A percentile compares a stretch with the other conserved stretches of the same genome.
These are phyloP conservation scores for Melanotus villosus DNA, from an alignment of 2,888 invertebrate species.

Conservation along the genomic window DNA sequence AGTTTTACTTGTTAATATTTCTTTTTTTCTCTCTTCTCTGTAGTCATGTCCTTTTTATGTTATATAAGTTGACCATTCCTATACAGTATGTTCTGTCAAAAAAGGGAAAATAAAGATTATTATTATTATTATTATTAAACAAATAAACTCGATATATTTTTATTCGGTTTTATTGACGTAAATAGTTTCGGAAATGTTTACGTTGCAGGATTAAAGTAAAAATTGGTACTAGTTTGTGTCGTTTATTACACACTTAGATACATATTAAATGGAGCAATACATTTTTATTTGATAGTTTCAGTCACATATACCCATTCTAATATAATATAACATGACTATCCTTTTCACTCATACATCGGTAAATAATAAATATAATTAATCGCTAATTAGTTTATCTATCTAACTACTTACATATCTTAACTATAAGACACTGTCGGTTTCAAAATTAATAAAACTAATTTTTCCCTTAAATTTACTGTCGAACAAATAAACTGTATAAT, in stretches of 20 bases:
- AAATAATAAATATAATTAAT: conserved; percentile 13
- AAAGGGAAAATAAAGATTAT: too few species aligned
- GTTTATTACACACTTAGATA: conserved; percentile 15
- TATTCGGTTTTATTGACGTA: too few species aligned
- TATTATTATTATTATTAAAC: too few species aligned
- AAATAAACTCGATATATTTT: too few species aligned
- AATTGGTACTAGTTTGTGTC: neutral
- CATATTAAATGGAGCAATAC: conserved; percentile 15
- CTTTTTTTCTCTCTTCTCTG: too few species aligned
- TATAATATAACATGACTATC: neutral
- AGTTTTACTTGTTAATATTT: too few species aligned
- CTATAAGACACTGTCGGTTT: conserved; percentile 23
- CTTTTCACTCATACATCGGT: neutral
- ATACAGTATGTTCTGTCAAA: too few species aligned
- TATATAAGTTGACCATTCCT: too few species aligned
- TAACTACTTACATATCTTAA: too few species aligned
- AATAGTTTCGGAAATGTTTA: too few species aligned
- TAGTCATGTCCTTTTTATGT: too few species aligned
- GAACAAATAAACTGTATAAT: neutral
- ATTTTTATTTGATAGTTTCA: neutral
- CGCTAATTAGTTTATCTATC: conserved; percentile 11
- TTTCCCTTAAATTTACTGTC: neutral
- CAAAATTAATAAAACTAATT: neutral
- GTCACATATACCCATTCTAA: neutral
- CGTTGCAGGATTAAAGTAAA: conserved; percentile 2